phyloP scores from a whole-genome alignment of 2,113 vertebrate species.

The Megaceryle torquata region DNA sequence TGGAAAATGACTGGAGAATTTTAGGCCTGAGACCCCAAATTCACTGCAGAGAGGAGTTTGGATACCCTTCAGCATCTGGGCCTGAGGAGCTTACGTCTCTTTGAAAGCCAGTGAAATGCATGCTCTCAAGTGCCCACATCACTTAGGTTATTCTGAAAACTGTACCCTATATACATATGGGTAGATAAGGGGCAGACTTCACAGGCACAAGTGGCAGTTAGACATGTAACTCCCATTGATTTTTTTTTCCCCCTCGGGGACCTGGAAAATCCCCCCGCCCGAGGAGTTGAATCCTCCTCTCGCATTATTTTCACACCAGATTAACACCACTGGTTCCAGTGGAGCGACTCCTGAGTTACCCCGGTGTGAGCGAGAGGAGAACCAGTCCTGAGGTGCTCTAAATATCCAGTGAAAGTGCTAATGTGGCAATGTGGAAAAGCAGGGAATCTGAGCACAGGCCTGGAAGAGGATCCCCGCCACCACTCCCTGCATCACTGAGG shows the following conservation, averaged over 20 bases:
- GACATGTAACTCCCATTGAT: constrained; percentile 68
- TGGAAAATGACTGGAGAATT: neutral
- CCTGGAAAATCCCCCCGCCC: constrained; percentile 45
- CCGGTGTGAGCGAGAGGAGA: constrained; percentile 63
- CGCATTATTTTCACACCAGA: constrained; percentile 49
- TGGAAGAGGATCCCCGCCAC: constrained; percentile 25
- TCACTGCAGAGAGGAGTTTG: neutral
- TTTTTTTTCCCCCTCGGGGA: constrained; percentile 55
- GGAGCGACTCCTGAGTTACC: constrained; percentile 63
- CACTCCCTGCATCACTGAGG: neutral
- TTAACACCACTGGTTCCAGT: constrained; percentile 69
- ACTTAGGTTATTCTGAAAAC: constrained; percentile 65
- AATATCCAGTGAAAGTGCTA: constrained; percentile 66
- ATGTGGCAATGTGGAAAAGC: constrained; percentile 59
- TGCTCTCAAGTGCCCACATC: neutral
- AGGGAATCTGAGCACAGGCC: constrained; percentile 55
- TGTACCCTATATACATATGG: constrained; percentile 63
- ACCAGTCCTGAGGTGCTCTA: constrained; percentile 69
- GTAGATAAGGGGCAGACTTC: constrained; percentile 67
- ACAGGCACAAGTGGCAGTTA: constrained; percentile 71
- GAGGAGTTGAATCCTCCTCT: constrained; percentile 66
- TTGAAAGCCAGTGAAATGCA: neutral
- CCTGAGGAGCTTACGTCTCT: neutral
- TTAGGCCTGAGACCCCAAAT: neutral
- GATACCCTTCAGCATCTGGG: neutral